Base-by-base conservation (phyloP, 2,797 vertebrate species). In the Toxotes lorentzi region DNA sequence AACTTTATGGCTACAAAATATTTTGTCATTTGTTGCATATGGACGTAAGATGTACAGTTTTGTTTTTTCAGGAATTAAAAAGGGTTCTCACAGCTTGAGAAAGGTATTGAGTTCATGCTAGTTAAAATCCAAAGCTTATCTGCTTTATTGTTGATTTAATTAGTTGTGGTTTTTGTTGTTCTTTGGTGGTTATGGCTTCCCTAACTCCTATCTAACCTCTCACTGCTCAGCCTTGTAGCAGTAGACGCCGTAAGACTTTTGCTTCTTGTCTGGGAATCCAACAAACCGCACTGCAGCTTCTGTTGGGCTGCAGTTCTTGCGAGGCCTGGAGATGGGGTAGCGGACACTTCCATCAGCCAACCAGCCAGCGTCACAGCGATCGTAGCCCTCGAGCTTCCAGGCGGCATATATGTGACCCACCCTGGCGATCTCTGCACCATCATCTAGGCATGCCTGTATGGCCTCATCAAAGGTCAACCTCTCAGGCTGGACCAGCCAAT, bases 301-400 rank as follows among this genome's bases (percentile, higher is more conserved):
- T 0, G 86, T 94, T 16, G 97, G 97, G 80, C 98, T 99, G 94
- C 98, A 99, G 94, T 97, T 97, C 87, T 95, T 96, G 73, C 98
- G 94, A 0, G 98, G 98, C 79, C 93, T 95, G 35, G 96, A 95
- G 93, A 99, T 98, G 0, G 98, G 98, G 91, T 99, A 99, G 78
- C 98, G 97, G 66, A 98, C 97, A 0, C 98, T 99, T 89, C 97
- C 97, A 0, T 99, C 98, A 0, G 96, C 97, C 92, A 99, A 69
- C 98, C 98, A 99, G 85, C 98, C 98, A 0, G 97, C 96, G 5
- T 99, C 97, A 0, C 98, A 99, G 17, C 97, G 97, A 82, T 99
- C 98, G 0, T 96, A 99, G 21, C 94, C 95, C 24, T 96, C 93
- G 3, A 99, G 93, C 86, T 98, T 98, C 98, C 98, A 99, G 81